A percentile compares a stretch with the other conserved stretches of the same genome.
Conservation (phyloP, 2,888 invertebrate species). For the Odiellus spinosus region DNA sequence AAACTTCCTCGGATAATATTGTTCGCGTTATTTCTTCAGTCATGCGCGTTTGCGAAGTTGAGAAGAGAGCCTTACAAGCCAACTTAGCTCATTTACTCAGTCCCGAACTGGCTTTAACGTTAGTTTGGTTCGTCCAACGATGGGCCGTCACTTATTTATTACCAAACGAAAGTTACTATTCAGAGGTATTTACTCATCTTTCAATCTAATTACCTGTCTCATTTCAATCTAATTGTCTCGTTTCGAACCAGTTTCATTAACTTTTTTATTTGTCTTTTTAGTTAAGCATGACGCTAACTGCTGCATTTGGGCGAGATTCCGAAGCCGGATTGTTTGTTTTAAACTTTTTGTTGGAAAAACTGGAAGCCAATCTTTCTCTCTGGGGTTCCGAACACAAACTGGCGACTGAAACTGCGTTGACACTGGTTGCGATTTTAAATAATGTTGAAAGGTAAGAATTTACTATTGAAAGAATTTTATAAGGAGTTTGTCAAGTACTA, state of each 20-base stretch:
- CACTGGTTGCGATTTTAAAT: constrained; percentile 32
- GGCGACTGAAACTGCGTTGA: constrained; percentile 44
- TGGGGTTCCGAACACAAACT: constrained; percentile 46
- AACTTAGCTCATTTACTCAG: constrained; percentile 51
- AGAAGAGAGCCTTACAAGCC: constrained; percentile 52
- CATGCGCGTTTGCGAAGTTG: constrained; percentile 55
- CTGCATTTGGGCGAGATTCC: constrained; percentile 49
- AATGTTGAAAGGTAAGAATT: too few relatives aligned
- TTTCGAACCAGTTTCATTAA: constrained; percentile 1
- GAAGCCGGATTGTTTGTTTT: constrained; percentile 45
- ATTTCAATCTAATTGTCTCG: constrained; percentile 5
- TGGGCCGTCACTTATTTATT: constrained; percentile 59
- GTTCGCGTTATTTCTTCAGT: constrained; percentile 50
- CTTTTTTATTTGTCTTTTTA: constrained; percentile 25
- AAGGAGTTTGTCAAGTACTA: too few relatives aligned
- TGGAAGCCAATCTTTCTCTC: constrained; percentile 43
- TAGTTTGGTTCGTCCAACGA: constrained; percentile 60
- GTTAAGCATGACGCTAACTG: constrained; percentile 43
- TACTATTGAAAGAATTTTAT: too few relatives aligned
- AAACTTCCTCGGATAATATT: constrained; percentile 39
- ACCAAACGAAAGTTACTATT: constrained; percentile 42
- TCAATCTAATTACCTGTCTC: background rate
- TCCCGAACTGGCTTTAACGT: constrained; percentile 57
- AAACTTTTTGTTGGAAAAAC: constrained; percentile 46
- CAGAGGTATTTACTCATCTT: constrained; percentile 31